A percentile compares a stretch with the other conserved stretches of the same genome.
phyloP scores from a whole-genome alignment of 2,797 vertebrate genomes.

The Anguilla marmorata region DNA sequence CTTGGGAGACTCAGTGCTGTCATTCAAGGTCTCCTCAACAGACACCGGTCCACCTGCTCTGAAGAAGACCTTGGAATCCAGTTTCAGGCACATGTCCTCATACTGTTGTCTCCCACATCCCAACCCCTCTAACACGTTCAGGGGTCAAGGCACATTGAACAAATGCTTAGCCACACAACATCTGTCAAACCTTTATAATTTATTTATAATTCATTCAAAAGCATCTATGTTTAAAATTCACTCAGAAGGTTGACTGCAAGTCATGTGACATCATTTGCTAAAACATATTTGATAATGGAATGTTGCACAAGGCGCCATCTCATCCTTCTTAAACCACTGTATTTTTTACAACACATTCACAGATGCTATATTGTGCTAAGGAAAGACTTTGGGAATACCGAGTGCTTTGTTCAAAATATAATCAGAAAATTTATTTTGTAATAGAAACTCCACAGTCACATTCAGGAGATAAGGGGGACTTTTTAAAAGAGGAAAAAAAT shows the following conservation, averaged over 20 bases:
- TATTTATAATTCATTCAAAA: background rate
- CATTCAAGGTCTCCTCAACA: background rate
- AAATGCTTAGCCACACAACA: background rate
- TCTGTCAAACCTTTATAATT: background rate
- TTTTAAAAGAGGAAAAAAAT: too few species aligned
- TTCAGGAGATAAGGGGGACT: background rate
- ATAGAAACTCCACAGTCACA: background rate
- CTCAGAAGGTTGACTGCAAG: background rate
- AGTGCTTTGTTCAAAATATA: background rate
- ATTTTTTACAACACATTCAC: background rate
- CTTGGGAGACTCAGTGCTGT: background rate
- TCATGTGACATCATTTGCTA: background rate
- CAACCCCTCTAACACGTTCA: background rate
- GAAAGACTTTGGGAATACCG: background rate
- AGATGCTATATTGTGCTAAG: background rate
- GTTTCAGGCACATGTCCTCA: conserved; percentile 13
- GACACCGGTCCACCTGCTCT: background rate
- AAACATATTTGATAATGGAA: background rate
- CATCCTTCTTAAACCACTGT: background rate
- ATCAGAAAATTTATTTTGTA: background rate
- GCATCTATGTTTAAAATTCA: background rate
- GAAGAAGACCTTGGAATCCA: background rate
- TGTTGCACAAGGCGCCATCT: background rate
- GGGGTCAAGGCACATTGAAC: background rate
- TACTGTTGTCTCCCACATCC: background rate